These are phyloP conservation scores for Leptobrachium ailaonicum DNA, from an alignment of 2,113 vertebrate genomes.

Conservation along the genomic window DNA sequence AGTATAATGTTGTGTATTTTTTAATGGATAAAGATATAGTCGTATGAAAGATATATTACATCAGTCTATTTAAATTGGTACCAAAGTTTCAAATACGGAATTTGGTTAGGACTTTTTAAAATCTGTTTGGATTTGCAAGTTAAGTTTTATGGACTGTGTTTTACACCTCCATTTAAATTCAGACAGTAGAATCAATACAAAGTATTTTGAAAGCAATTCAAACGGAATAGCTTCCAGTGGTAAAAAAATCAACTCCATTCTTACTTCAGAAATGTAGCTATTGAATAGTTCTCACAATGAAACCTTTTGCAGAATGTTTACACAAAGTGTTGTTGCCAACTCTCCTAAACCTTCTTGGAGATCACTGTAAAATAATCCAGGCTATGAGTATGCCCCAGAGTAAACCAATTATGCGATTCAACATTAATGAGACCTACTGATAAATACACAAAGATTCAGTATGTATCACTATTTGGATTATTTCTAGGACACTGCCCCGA, in stretches of 20 bases:
- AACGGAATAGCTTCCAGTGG: constrained; percentile 21
- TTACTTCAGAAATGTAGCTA: constrained; percentile 3
- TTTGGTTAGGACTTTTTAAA: no score
- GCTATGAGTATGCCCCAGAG: neutral
- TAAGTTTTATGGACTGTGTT: neutral
- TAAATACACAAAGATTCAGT: neutral
- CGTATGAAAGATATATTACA: no score
- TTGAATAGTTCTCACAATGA: constrained; percentile 4
- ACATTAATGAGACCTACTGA: neutral
- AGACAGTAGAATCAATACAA: neutral
- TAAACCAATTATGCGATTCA: neutral
- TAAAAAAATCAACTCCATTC: constrained; percentile 10
- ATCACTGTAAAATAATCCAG: neutral
- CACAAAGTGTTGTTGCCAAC: constrained; percentile 2
- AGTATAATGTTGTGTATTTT: no score
- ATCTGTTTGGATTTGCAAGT: neutral
- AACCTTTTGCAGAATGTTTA: constrained; percentile 8
- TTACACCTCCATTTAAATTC: neutral
- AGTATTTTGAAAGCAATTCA: constrained; percentile 27
- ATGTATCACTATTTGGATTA: neutral
- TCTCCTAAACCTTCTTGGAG: constrained; percentile 1
- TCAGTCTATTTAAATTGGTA: no score
- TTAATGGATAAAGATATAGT: no score
- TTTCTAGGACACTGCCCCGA: no score
- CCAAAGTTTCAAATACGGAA: no score